Percentiles rank a stretch among this genome's conserved stretches.
Evolutionary conservation across 2,888 invertebrate genomes (phyloP).

Genomic region (Conistra vaccinii): DNA sequence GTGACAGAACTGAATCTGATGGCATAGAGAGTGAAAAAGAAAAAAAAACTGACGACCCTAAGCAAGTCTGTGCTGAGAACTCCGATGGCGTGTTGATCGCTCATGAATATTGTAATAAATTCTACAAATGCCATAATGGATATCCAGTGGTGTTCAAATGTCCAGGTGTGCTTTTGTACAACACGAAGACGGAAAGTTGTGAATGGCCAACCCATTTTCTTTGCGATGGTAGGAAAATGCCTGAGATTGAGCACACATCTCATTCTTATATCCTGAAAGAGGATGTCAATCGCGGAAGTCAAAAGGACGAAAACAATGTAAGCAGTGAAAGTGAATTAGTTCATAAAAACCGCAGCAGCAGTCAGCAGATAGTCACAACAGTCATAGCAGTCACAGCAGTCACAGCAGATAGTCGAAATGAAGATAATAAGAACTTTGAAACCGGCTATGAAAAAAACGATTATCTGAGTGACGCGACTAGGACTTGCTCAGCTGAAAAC

Average conservation of each 20-base stretch:
- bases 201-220: constrained; percentile 75
- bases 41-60: constrained; percentile 59
- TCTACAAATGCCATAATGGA: constrained; percentile 72
- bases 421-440: neutral
- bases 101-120: constrained; percentile 73
- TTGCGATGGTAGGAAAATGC: constrained; percentile 70
- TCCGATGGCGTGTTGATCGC: constrained; percentile 72
- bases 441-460: constrained; percentile 1
- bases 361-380: too few species aligned
- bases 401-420: neutral
- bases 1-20: constrained; percentile 51
- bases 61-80: constrained; percentile 66
- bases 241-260: neutral
- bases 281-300: neutral
- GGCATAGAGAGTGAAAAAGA: constrained; percentile 16
- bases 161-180: constrained; percentile 67
- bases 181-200: constrained; percentile 68
- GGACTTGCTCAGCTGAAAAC: constrained; percentile 66
- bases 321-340: neutral
- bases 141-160: constrained; percentile 68
- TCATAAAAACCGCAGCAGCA: neutral
- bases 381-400: too few species aligned
- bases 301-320: neutral
- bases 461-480: constrained; percentile 65
- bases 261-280: neutral